Base-by-base conservation (phyloP, 2,797 vertebrate species). In the Hipposideros larvatus region DNA sequence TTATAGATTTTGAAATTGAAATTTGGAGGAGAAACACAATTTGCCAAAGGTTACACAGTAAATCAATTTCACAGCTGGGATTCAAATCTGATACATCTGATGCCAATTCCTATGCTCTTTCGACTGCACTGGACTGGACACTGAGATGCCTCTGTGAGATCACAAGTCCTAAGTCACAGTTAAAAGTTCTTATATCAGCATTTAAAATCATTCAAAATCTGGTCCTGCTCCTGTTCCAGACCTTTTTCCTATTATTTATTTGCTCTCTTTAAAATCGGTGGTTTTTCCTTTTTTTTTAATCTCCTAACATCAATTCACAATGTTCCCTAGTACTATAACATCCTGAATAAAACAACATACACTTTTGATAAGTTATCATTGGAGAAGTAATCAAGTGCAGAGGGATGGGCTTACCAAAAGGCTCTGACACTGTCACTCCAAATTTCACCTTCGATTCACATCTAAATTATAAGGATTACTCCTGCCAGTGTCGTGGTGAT, bases 1-100 rank as follows among this genome's bases (percentile, higher is more conserved):
- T 79, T 79, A 88, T 51, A 87, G 78, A 68, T 84, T 34, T 74
- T 68, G 11, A 84, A n/a, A 59, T 37, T 66, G 37, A 87, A 85
- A 68, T 68, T 79, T 79, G 57, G 48, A 79, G 48, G 18, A 68
- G 34, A 94, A 77, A 51, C 15, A 51, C 34, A 51, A 59, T 93
- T 90, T 91, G n/a, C 84, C 31, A 79, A 73, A 70, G 16, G 28
- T 73, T 61, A 84, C 57, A 66, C 26, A 4, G 46, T 95, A 31
- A 88, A 1, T 80, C 94, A 73, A 10, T 18, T 74, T 9, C 24
- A 16, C 18, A 94, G 78, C 0, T 91, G 46, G 1, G 6, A 9
- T 63, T 80, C 34, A 88, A 65, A 66, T 22, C 8, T 59, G 15
- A 10, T 7, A 0, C 7, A 65, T 96, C 28, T 14, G 41, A 79